These are phyloP conservation scores for Platyscapa corneri DNA, from an alignment of 1,140 invertebrate genomes.

Conservation along the genomic window DNA sequence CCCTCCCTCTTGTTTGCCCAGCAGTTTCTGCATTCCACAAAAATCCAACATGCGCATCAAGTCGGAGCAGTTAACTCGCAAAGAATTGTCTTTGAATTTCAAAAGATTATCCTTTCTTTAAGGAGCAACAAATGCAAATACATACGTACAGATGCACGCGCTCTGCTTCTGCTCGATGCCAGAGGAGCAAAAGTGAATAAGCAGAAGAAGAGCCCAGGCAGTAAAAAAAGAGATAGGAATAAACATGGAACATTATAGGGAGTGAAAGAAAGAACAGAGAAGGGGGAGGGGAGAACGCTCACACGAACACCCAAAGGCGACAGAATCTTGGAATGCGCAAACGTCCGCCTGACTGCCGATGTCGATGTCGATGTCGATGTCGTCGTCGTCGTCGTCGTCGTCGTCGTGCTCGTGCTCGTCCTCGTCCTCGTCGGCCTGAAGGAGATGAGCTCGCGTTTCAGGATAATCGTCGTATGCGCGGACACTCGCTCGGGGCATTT, in stretches of 20 bases:
- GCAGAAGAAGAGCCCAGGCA: not conserved
- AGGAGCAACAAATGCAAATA: constrained; percentile 38
- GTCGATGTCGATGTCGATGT: no score
- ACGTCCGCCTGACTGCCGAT: not conserved
- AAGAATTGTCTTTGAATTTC: constrained; percentile 53
- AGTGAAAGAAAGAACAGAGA: not conserved
- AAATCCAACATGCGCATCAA: constrained; percentile 38
- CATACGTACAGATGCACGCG: not conserved
- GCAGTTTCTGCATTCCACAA: constrained; percentile 3
- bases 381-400: not conserved
- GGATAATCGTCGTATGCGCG: constrained; percentile 55
- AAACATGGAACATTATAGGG: constrained; percentile 16
- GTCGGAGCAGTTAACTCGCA: not conserved
- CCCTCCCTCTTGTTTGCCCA: not conserved
- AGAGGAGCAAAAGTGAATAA: not conserved
- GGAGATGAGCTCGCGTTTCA: constrained; percentile 59
- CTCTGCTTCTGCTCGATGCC: not conserved
- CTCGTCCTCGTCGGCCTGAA: not conserved
- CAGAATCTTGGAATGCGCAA: constrained; percentile 33
- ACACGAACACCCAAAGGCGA: constrained; percentile 47
- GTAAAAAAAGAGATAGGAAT: constrained; percentile 3
- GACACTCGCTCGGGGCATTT: constrained; percentile 57
- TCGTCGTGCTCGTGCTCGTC: not conserved
- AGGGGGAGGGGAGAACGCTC: not conserved
- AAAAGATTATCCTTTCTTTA: constrained; percentile 46